phyloP scores from a whole-genome alignment of 2,888 invertebrate species.

The Xestia sexstrigata region DNA sequence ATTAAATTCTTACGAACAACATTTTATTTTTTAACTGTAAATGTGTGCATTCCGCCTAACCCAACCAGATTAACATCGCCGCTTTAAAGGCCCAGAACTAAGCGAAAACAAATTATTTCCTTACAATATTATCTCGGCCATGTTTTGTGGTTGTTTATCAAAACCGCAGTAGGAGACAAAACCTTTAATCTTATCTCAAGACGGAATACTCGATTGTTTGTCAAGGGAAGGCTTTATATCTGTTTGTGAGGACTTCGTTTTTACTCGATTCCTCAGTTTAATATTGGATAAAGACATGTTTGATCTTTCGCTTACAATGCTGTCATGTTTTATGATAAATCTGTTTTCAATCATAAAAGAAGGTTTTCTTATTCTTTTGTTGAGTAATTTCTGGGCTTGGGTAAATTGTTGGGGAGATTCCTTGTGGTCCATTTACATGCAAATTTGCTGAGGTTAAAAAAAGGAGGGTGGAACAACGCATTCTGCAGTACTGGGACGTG shows the following conservation, averaged over 20 bases:
- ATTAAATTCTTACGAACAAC: too few species aligned
- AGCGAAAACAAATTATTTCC: conserved; percentile 65
- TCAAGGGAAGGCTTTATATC: conserved; percentile 63
- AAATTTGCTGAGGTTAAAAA: conserved; percentile 27
- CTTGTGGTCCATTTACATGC: conserved; percentile 21
- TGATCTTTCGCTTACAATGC: conserved; percentile 52
- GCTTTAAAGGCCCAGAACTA: conserved; percentile 45
- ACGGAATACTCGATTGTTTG: conserved; percentile 67
- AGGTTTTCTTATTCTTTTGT: conserved; percentile 35
- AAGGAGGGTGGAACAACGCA: background rate
- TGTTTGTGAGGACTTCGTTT: conserved; percentile 55
- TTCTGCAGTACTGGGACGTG: background rate
- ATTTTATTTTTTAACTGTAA: background rate
- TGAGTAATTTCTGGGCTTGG: conserved; percentile 22
- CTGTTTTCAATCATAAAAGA: conserved; percentile 50
- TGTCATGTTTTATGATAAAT: conserved; percentile 42
- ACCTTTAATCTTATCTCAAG: conserved; percentile 63
- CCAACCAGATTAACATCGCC: conserved; percentile 29
- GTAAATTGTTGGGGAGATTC: background rate
- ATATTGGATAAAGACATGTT: conserved; percentile 46
- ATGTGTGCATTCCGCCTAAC: conserved; percentile 8
- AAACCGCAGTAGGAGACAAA: conserved; percentile 64
- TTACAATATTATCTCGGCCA: conserved; percentile 60
- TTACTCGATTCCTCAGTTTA: conserved; percentile 54
- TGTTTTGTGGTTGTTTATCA: conserved; percentile 67